Evolutionary conservation across 2,888 invertebrate genomes (phyloP).

Genomic region (Nephrocerus scutellatus): DNA sequence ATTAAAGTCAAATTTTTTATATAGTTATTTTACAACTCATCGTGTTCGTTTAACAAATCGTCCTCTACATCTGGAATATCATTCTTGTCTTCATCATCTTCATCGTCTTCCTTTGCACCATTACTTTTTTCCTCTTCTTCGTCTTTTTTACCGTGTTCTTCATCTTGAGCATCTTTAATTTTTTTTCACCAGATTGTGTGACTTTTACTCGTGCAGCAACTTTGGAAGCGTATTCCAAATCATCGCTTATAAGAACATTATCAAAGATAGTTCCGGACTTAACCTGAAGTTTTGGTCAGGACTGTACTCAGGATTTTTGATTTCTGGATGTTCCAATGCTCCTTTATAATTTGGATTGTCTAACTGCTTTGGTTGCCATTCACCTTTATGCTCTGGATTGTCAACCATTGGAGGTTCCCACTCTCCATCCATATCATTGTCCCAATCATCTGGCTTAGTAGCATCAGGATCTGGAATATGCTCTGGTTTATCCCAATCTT

Average conservation of each 20-base stretch:
- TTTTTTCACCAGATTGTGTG: conserved; percentile 80
- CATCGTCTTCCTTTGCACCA: conserved; percentile 57
- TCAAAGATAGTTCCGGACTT: conserved; percentile 97
- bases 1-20: too few relatives aligned
- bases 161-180: conserved; percentile 81
- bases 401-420: conserved; percentile 98
- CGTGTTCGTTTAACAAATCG: conserved; percentile 19
- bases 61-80: conserved; percentile 32
- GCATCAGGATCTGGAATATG: conserved; percentile 94
- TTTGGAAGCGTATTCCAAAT: conserved; percentile 63
- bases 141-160: conserved; percentile 57
- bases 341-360: conserved; percentile 95
- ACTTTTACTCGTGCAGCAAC: conserved; percentile 56
- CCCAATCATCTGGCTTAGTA: conserved; percentile 94
- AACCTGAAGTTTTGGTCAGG: conserved; percentile 77
- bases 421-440: conserved; percentile 97
- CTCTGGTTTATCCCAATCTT: conserved; percentile 95
- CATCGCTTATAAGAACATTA: conserved; percentile 85
- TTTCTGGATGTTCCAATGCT: conserved; percentile 91
- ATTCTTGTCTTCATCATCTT: conserved; percentile 52
- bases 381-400: conserved; percentile 95
- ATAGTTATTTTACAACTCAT: conserved; percentile 25
- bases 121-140: conserved; percentile 54
- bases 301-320: conserved; percentile 91
- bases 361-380: conserved; percentile 94